Percentiles rank a stretch among this genome's conserved stretches.
phyloP scores from a whole-genome alignment of 2,888 invertebrate species.

The Alloscopus bannaensis region DNA sequence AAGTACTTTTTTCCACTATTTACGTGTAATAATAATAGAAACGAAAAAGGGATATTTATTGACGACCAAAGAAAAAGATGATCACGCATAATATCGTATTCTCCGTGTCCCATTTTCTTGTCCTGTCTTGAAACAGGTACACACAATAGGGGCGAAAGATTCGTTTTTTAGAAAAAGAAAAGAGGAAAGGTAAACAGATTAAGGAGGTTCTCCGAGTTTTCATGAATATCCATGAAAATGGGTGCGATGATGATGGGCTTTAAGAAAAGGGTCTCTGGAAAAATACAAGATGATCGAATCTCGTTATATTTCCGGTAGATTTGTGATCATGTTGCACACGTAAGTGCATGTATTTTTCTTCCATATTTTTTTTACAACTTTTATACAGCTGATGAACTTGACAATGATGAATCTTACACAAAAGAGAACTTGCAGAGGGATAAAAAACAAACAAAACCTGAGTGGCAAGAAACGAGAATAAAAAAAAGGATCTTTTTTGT shows the following conservation, averaged over 20 bases:
- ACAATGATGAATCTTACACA: background rate
- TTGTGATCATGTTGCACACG: background rate
- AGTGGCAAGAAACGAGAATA: background rate
- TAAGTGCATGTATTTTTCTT: background rate
- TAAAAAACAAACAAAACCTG: background rate
- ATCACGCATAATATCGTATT: background rate
- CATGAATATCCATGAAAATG: background rate
- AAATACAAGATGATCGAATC: too few species aligned
- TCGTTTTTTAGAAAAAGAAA: background rate
- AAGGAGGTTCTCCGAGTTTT: background rate
- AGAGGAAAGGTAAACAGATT: background rate
- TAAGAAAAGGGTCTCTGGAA: too few species aligned
- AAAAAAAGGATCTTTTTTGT: background rate
- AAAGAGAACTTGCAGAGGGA: background rate
- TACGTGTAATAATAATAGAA: background rate
- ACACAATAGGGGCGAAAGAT: background rate
- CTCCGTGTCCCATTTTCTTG: background rate
- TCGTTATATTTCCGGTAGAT: background rate
- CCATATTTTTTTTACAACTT: background rate
- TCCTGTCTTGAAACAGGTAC: constrained; percentile 8
- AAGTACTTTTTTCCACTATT: background rate
- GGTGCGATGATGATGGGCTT: background rate
- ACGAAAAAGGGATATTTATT: background rate
- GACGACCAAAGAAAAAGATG: background rate
- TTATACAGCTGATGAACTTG: background rate